Base-by-base conservation (phyloP, 2,113 vertebrate genomes). In the Cyprinus carpio region DNA sequence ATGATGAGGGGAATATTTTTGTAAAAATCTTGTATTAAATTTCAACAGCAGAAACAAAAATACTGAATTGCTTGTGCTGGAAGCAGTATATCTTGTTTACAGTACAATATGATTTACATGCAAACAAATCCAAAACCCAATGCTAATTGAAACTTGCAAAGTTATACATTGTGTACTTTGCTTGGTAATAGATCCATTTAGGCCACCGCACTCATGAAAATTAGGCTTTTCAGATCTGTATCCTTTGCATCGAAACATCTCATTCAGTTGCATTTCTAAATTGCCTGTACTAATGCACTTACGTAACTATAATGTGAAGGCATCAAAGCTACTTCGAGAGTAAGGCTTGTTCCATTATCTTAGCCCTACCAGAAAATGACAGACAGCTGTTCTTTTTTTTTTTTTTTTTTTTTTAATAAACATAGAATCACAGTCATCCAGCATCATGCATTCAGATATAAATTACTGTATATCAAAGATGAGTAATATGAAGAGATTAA, bases 261-360 rank as follows among this genome's bases (percentile, higher is more conserved):
- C 23, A 46, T 81, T 65, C 37, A 25, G 40, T 49, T 81, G 9
- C 9, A 31, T 82, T 37, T 71, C 16, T 37, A 71, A 82, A 82
- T 56, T 34, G 46, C 81, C 13, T 10, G 23, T 51, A 82, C 81
- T 82, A 71, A 82, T 71, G 81, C 27, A n/a, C 81, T 56, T 71
- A 25, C 29, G 0, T 67, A 81, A 67, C 67, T 67, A 81, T 81
- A 29, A 49, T 49, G 11, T 64, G 31, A 65, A 67, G 62, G 6
- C 64, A 82, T 23, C 27, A 69, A 82, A 56, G 81, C 65, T 82
- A 71, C 81, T 82, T 82, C 9, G 29, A 31, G 20, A 82, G 27
- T 82, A 54, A 43, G 69, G 43, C 62, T 23, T 67, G 43, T 82
- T 82, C 80, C 62, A 51, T 51, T 49, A 82, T 82, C 40, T 69